A percentile compares a stretch with the other conserved stretches of the same genome.
phyloP scores from a whole-genome alignment of 2,113 vertebrate species.

The Gnathonemus echidnorhynchus region DNA sequence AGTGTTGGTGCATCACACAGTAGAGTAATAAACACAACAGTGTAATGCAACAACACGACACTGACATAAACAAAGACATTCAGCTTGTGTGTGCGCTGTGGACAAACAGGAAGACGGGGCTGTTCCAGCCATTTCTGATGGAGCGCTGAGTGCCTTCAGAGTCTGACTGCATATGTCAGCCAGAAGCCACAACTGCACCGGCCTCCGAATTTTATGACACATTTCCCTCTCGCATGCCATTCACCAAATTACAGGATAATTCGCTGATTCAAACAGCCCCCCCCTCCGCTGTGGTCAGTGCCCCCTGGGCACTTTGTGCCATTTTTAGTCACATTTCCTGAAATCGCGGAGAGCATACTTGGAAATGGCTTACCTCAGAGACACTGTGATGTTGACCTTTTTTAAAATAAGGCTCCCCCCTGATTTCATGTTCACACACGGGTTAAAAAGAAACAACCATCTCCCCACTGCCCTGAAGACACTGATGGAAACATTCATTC shows the following conservation, averaged over 20 bases:
- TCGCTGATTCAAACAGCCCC: slow-evolving; percentile 21
- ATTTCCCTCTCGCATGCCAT: not conserved
- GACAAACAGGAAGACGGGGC: not conserved
- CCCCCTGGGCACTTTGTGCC: not conserved
- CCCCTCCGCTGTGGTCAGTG: not conserved
- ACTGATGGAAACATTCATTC: not conserved
- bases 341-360: not conserved
- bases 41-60: not conserved
- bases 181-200: not conserved
- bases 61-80: not conserved
- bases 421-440: not conserved
- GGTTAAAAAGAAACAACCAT: not conserved
- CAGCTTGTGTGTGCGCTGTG: not conserved
- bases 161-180: not conserved
- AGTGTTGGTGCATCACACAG: not conserved
- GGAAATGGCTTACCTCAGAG: not conserved
- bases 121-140: not conserved
- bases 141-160: not conserved
- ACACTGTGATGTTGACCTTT: not conserved
- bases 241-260: slow-evolving; percentile 22
- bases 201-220: not conserved
- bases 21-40: not conserved
- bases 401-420: not conserved
- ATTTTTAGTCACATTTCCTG: slow-evolving; percentile 9
- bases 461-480: not conserved